phyloP scores from a whole-genome alignment of 1,140 invertebrate species.

The Zaprionus lachaisei region DNA sequence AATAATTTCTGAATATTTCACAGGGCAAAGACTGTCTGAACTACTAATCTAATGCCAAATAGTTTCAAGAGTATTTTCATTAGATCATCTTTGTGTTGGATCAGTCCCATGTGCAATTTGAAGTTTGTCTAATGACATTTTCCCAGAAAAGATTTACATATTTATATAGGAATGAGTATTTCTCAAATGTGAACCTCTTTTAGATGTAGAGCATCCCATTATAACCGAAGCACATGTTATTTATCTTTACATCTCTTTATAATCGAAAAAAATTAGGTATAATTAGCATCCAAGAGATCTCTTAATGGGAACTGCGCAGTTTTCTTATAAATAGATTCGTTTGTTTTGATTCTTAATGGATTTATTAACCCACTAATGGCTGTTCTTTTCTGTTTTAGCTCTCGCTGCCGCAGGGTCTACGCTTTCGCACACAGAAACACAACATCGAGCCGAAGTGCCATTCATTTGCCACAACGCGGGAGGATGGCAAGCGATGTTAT shows the following conservation, averaged over 20 bases:
- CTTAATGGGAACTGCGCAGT: neutral
- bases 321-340: constrained; percentile 20
- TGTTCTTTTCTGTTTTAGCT: constrained; percentile 87
- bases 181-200: no score
- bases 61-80: neutral
- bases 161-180: no score
- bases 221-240: no score
- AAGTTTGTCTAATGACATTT: no score
- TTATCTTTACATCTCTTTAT: neutral
- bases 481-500: constrained; percentile 97
- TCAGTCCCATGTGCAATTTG: neutral
- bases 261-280: neutral
- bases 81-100: neutral
- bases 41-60: neutral
- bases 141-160: no score
- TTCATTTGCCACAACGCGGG: constrained; percentile 97
- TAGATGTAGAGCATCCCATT: no score
- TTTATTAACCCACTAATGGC: constrained; percentile 7
- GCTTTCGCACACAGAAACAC: constrained; percentile 97
- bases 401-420: constrained; percentile 95
- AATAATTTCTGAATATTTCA: neutral
- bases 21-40: neutral
- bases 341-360: constrained; percentile 18
- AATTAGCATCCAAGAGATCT: neutral
- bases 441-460: constrained; percentile 95